Evolutionary conservation across 2,888 invertebrate species (phyloP).

Genomic region (Melinaea marsaeus): DNA sequence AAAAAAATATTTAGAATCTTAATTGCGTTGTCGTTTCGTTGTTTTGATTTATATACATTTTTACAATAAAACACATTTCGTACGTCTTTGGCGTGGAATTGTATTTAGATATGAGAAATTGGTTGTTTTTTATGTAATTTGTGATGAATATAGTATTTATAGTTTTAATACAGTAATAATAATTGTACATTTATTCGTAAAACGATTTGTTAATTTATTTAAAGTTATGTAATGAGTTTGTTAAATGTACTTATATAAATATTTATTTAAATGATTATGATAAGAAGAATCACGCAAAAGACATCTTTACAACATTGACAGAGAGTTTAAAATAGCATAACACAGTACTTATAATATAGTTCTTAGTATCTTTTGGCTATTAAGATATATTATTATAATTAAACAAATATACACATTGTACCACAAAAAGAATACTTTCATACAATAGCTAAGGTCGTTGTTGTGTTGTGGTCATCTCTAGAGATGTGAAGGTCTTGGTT

Average conservation of each 20-base stretch:
- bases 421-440: constrained; percentile 35
- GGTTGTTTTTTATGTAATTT: neutral
- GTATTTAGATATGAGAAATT: constrained; percentile 5
- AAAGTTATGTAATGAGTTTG: too few relatives aligned
- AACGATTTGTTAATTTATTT: too few relatives aligned
- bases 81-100: constrained; percentile 28
- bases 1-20: constrained; percentile 1
- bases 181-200: too few relatives aligned
- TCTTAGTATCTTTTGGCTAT: too few relatives aligned
- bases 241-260: too few relatives aligned
- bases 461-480: constrained; percentile 60
- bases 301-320: too few relatives aligned
- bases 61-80: constrained; percentile 27
- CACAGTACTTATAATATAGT: too few relatives aligned
- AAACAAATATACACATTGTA: neutral
- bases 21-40: constrained; percentile 28
- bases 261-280: too few relatives aligned
- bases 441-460: constrained; percentile 81
- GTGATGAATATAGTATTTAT: too few relatives aligned
- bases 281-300: too few relatives aligned
- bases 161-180: too few relatives aligned
- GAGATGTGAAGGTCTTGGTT: constrained; percentile 72
- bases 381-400: neutral
- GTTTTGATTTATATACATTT: constrained; percentile 28
- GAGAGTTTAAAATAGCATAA: too few relatives aligned